phyloP scores from a whole-genome alignment of 92 coral and sea anemone species.

The Blastomussa wellsi region DNA sequence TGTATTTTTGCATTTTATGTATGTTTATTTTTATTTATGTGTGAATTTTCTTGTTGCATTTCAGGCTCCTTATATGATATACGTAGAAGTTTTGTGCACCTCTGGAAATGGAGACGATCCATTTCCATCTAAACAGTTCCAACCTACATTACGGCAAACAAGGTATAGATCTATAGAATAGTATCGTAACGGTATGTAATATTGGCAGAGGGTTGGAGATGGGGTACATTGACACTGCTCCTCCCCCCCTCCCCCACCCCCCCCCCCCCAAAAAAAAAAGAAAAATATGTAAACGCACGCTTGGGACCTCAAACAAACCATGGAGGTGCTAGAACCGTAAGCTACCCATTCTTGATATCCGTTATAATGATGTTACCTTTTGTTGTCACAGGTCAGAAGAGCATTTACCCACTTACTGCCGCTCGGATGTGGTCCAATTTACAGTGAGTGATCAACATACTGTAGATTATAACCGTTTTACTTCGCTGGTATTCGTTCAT shows the following conservation, averaged over 20 bases:
- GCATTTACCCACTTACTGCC: conserved; percentile 92
- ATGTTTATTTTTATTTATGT: neutral
- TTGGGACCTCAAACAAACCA: too few species aligned
- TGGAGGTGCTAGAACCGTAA: too few species aligned
- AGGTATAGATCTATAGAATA: conserved; percentile 51
- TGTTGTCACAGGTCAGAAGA: conserved; percentile 84
- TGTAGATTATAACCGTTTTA: neutral
- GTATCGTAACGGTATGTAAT: too few species aligned
- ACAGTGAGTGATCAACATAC: conserved; percentile 57
- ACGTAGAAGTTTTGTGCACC: conserved; percentile 89
- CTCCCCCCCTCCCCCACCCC: too few species aligned
- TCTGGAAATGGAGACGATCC: conserved; percentile 84
- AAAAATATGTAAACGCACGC: too few species aligned
- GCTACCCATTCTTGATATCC: too few species aligned
- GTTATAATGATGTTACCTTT: neutral
- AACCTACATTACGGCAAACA: conserved; percentile 88
- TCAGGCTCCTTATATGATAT: conserved; percentile 96
- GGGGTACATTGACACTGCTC: too few species aligned
- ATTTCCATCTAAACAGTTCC: conserved; percentile 85
- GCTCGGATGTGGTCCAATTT: conserved; percentile 77
- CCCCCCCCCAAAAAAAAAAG: too few species aligned
- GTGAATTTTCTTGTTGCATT: conserved; percentile 2
- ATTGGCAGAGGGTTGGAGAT: too few species aligned
- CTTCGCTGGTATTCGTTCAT: neutral
- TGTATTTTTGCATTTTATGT: too few species aligned